Evolutionary conservation across 2,113 vertebrate species (phyloP), one percentile per base, ranked within the genome.

Genomic region (Alexandromys fortis): DNA sequence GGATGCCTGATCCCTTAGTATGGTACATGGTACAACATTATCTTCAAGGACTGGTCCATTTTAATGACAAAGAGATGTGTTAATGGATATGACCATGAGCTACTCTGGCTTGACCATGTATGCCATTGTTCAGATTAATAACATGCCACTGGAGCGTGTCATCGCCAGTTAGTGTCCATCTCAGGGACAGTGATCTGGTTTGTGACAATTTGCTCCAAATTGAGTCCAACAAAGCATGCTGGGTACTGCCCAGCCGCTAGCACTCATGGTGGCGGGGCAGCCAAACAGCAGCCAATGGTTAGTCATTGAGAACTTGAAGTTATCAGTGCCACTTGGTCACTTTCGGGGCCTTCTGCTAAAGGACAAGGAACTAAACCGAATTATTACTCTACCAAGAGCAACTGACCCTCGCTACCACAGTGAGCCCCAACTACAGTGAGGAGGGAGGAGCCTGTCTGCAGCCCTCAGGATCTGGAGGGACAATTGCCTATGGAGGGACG

Each of bases 381-480:
- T 38, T 35, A 49, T 76, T 38, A 58, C 63, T 17, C 33, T 7
- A 22, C 24, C 65, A 82, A 85, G 24, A 5, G 12, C 42, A 49
- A 78, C 3, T 58, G 65, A 90, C 35, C 1, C 47, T 70, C 75
- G 76, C 19, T 49, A 45, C 72, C 76, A 65, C 16, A 45, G 79
- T 30, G 61, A 77, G 21, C 49, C 76, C 3, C 30, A 45, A 22
- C 22, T 21, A 17, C 1, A 65, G 2, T 55, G 13, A 49, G 38
- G 26, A 33, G 7, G 5, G 30, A 63, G 28, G 55, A n/a, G 10
- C 8, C 5, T 38, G n/a, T 28, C 21, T 28, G 9, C 33, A 65
- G 52, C 13, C n/a, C 7, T 22, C 11, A 42, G 21, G 13, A n/a
- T 26, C 73, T 47, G 3, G 0, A 4, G 4, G 5, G 22, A 61